These are phyloP conservation scores for Oxyruncus cristatus DNA, from an alignment of 2,113 vertebrate genomes.

Conservation along the genomic window DNA sequence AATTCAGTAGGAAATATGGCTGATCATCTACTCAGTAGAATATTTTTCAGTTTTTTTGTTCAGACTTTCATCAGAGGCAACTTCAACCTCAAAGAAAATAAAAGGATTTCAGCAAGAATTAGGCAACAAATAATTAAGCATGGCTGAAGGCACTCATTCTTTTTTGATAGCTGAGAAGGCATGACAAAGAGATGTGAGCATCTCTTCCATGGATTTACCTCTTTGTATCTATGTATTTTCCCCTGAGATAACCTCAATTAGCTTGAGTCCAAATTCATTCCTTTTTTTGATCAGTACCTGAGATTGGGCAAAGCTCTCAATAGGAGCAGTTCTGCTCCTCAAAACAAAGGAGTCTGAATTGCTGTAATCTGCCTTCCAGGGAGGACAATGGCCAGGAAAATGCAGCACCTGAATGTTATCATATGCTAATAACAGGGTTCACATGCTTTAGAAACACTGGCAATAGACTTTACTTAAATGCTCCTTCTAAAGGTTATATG, in stretches of 20 bases:
- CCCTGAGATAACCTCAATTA: conserved; percentile 23
- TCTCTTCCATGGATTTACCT: neutral
- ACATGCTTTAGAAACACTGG: conserved; percentile 22
- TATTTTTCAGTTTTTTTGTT: neutral
- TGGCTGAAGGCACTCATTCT: neutral
- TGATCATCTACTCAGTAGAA: neutral
- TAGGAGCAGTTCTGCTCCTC: conserved; percentile 28
- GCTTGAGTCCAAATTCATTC: conserved; percentile 7
- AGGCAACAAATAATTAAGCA: conserved; percentile 1
- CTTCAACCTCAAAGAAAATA: neutral
- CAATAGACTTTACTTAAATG: neutral
- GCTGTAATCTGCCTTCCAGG: conserved; percentile 36
- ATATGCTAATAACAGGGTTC: conserved; percentile 24
- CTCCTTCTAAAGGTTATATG: neutral
- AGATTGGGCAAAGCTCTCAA: conserved; percentile 35
- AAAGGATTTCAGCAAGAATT: conserved; percentile 1
- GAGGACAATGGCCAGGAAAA: conserved; percentile 37
- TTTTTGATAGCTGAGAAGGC: neutral
- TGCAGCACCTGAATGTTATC: conserved; percentile 48
- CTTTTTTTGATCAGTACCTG: neutral
- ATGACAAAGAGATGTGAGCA: neutral
- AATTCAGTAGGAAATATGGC: neutral
- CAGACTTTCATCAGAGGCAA: neutral
- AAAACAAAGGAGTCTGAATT: conserved; percentile 57
- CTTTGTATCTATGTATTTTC: conserved; percentile 11